A percentile compares a stretch with the other conserved stretches of the same genome.
Evolutionary conservation across 2,113 vertebrate genomes (phyloP).

Genomic region (Archocentrus centrarchus): DNA sequence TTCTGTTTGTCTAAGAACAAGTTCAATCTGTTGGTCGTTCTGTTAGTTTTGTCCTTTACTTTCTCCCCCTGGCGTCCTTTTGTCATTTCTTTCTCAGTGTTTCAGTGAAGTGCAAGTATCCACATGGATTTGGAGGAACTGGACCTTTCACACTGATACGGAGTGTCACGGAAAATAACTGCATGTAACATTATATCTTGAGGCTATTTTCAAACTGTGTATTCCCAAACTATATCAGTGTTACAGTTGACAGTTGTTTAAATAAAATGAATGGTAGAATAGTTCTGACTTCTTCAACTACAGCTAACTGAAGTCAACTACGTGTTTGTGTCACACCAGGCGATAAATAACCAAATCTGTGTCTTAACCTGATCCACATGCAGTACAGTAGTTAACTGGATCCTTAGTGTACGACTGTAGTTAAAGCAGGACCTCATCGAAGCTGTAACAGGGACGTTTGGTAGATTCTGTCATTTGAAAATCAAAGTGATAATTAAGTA

Average conservation of each 20-base stretch:
- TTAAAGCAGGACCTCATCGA: neutral
- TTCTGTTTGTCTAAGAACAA: slow-evolving; percentile 62
- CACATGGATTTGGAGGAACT: slow-evolving; percentile 70
- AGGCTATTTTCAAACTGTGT: slow-evolving; percentile 88
- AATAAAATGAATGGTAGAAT: slow-evolving; percentile 84
- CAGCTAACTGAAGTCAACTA: slow-evolving; percentile 72
- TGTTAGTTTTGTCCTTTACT: slow-evolving; percentile 40
- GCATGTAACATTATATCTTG: slow-evolving; percentile 86
- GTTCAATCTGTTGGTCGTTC: slow-evolving; percentile 46
- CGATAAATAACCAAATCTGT: slow-evolving; percentile 69
- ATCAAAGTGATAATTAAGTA: slow-evolving; percentile 5
- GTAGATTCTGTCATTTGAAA: neutral
- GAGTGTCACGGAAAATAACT: slow-evolving; percentile 78
- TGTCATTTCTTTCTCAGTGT: slow-evolving; percentile 55
- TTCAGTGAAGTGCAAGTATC: slow-evolving; percentile 61
- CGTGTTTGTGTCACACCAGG: slow-evolving; percentile 83
- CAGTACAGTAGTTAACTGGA: slow-evolving; percentile 28
- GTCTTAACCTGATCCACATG: slow-evolving; percentile 28
- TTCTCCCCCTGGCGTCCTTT: slow-evolving; percentile 34
- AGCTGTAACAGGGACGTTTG: slow-evolving; percentile 14
- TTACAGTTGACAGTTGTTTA: slow-evolving; percentile 87
- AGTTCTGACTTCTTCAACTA: slow-evolving; percentile 81
- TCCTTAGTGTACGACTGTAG: slow-evolving; percentile 16
- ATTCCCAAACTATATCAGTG: slow-evolving; percentile 89
- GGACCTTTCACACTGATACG: slow-evolving; percentile 77